Conservation (phyloP, 2,888 invertebrate genomes). For the Geophilus truncorum region DNA sequence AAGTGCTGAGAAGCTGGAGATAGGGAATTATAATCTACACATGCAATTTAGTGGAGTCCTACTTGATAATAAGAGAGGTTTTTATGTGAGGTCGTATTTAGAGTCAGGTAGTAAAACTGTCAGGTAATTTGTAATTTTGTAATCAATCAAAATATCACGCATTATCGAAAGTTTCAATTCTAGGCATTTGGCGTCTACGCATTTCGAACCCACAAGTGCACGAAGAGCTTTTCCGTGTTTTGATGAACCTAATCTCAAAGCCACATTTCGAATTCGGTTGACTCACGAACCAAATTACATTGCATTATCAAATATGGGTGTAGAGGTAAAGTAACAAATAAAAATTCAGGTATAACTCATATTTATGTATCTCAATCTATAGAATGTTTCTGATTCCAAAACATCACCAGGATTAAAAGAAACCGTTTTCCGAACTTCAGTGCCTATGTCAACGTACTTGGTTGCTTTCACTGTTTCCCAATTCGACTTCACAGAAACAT, state of each 20-base stretch:
- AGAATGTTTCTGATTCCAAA: too few species aligned
- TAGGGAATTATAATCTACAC: constrained; percentile 54
- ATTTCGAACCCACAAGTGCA: constrained; percentile 92
- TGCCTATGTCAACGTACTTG: neutral
- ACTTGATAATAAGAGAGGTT: constrained; percentile 63
- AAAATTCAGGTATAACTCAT: constrained; percentile 42
- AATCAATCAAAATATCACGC: neutral
- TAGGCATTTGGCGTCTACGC: constrained; percentile 78
- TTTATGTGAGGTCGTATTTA: constrained; percentile 64
- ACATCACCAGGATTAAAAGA: too few species aligned
- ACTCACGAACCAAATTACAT: constrained; percentile 62
- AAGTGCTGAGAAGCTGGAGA: neutral
- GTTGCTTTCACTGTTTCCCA: neutral
- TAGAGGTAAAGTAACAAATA: too few species aligned
- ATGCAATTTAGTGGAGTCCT: constrained; percentile 62
- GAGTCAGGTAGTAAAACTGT: neutral
- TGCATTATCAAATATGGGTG: constrained; percentile 88
- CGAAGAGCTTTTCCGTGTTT: constrained; percentile 91
- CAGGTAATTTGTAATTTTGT: too few species aligned
- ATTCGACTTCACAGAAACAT: too few species aligned
- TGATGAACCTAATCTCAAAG: constrained; percentile 88
- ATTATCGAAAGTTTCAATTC: too few species aligned
- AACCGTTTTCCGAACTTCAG: too few species aligned
- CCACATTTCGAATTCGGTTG: constrained; percentile 71
- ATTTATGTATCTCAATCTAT: too few species aligned